phyloP scores from a whole-genome alignment of 64 coral and sea anemone species.

The Actinia tenebrosa region DNA sequence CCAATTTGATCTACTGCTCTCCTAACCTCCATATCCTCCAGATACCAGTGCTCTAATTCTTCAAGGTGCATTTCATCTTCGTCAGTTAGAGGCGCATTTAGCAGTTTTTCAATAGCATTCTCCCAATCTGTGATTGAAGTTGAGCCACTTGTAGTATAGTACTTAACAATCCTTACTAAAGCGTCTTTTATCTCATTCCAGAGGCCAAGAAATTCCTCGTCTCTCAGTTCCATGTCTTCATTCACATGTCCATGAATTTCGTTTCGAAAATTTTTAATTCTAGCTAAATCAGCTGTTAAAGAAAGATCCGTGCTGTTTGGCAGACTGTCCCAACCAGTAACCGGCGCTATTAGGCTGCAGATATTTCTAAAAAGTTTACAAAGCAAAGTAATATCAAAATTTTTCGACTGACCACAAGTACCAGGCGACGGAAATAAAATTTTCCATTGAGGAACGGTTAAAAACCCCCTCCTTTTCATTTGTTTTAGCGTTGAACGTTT shows the following conservation, averaged over 20 bases:
- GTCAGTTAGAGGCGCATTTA: neutral
- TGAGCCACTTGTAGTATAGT: neutral
- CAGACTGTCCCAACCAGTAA: constrained; percentile 15
- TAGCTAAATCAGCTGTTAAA: constrained; percentile 13
- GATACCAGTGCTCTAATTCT: neutral
- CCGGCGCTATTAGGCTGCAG: neutral
- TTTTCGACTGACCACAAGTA: too few relatives aligned
- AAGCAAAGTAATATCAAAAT: too few relatives aligned
- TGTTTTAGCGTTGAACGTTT: too few relatives aligned
- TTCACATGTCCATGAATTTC: constrained; percentile 8
- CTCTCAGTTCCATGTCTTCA: neutral
- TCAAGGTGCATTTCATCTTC: neutral
- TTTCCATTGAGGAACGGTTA: too few relatives aligned
- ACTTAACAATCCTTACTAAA: neutral
- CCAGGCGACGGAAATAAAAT: too few relatives aligned
- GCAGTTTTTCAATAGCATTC: neutral
- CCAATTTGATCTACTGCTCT: neutral
- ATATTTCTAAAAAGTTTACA: too few relatives aligned
- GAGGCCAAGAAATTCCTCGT: neutral
- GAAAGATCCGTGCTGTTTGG: constrained; percentile 11
- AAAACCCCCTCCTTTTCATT: too few relatives aligned
- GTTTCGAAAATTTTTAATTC: constrained; percentile 33
- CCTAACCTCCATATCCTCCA: neutral
- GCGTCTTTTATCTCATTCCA: constrained; percentile 15
- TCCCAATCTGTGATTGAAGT: neutral